A percentile compares a stretch with the other conserved stretches of the same genome.
These are phyloP conservation scores for Orycteropus afer DNA, from an alignment of 2,113 vertebrate genomes.

Conservation along the genomic window DNA sequence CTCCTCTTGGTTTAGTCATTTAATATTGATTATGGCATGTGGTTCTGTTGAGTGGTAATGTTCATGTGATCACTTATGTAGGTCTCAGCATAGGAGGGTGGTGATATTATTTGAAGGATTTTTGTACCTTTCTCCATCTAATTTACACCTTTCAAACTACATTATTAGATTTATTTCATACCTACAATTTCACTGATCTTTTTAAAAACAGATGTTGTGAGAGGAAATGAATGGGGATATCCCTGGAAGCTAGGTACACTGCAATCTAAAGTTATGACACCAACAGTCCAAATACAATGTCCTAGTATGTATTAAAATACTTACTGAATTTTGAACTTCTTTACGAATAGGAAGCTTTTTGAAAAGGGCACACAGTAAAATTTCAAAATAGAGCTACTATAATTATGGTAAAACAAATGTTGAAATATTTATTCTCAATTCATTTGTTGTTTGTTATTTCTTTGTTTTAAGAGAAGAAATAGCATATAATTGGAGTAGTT, in stretches of 20 bases:
- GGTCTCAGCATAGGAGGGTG: background rate
- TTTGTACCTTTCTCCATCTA: background rate
- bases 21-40: background rate
- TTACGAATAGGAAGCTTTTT: constrained; percentile 16
- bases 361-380: background rate
- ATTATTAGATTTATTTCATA: background rate
- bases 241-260: background rate
- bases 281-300: background rate
- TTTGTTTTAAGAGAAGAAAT: constrained; percentile 27
- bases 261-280: background rate
- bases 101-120: background rate
- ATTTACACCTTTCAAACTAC: background rate
- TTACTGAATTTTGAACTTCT: constrained; percentile 2
- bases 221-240: background rate
- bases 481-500: background rate
- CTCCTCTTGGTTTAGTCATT: background rate
- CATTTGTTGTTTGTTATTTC: background rate
- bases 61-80: background rate
- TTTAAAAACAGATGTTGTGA: background rate
- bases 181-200: background rate
- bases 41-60: background rate
- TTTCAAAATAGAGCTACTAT: background rate
- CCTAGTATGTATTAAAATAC: background rate
- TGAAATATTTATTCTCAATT: constrained; percentile 2
- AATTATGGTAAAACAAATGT: background rate